Evolutionary conservation across 1,140 invertebrate species (phyloP), one percentile per base, ranked within the genome.

Genomic region (Choristoneura fumiferana): DNA sequence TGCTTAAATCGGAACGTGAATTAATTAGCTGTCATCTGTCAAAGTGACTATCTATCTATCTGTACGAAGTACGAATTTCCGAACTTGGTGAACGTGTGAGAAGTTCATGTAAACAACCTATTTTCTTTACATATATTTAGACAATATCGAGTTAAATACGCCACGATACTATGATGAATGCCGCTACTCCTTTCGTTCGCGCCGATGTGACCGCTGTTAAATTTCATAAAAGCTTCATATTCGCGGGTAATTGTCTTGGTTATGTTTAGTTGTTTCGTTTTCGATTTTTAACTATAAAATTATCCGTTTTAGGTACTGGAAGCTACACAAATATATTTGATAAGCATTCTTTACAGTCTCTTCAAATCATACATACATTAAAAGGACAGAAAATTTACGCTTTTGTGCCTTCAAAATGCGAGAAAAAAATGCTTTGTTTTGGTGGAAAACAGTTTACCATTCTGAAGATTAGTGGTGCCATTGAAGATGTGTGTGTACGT

Each of bases 181-280:
- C 1, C 12, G 22, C 8, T 29, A 49, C 29, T n/a, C 5, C 43
- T 22, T 49, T 49, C 8, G 18, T 49, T 10, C 73, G 73, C 17
- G 82, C 81, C 10, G 84, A 87, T 63, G 81, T 87, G 5, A 84
- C 81, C 10, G 73, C 77, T 49, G 81, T 87, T 12, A 87, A 82
- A 63, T 61, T 84, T 22, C 71, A 65, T 33, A 40, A 67, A 39
- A 63, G 81, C 5, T 68, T 55, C 29, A 60, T 87, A 35, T 57
- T 87, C 36, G 67, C 77, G 56, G 84, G 83, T 83, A 60, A 60
- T 60, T 60, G 64, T 45, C 40, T 39, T 34, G 34, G 33, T 14
- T 55, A 13, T 22, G 17, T 10, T 29, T 29, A 29, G 2, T 29
- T 6, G 22, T 6, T 29, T 3, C 6, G 2, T 29, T 3, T 29